A percentile compares a stretch with the other conserved stretches of the same genome.
Evolutionary conservation across 2,888 invertebrate species (phyloP).

Genomic region (Priocnemis perturbator): DNA sequence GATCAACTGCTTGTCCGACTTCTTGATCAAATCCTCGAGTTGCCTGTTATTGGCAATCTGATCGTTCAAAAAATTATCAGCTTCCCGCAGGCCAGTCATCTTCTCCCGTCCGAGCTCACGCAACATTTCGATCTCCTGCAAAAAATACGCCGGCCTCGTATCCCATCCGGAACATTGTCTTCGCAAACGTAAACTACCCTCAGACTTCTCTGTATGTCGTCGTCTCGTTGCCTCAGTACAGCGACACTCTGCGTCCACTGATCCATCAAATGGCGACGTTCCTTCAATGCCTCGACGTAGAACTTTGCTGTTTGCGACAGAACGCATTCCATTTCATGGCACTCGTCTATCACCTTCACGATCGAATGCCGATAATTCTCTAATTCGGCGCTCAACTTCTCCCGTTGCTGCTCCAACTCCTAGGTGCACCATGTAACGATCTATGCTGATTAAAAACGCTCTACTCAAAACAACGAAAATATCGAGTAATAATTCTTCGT

Average conservation of each 20-base stretch:
- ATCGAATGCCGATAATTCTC: conserved; percentile 75
- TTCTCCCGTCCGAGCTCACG: conserved; percentile 75
- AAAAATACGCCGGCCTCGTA: conserved; percentile 27
- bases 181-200: background rate
- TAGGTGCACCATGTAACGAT: conserved; percentile 39
- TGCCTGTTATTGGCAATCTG: conserved; percentile 79
- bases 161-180: background rate
- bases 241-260: conserved; percentile 85
- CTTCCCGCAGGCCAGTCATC: conserved; percentile 78
- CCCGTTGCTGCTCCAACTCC: conserved; percentile 78
- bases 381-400: conserved; percentile 76
- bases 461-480: too few relatives aligned
- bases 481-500: too few relatives aligned
- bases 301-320: conserved; percentile 77
- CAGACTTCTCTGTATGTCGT: conserved; percentile 78
- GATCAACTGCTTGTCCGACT: conserved; percentile 72
- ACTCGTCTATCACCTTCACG: conserved; percentile 76
- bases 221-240: conserved; percentile 83
- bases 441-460: conserved; percentile 14
- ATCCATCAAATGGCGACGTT: conserved; percentile 81
- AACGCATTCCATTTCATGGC: conserved; percentile 78
- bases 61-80: conserved; percentile 79
- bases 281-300: conserved; percentile 79
- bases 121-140: conserved; percentile 77
- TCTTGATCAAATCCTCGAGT: conserved; percentile 73